Percentiles rank a stretch among this genome's conserved stretches.
phyloP scores from a whole-genome alignment of 1,140 invertebrate species.

The Druon quercuslanigerum region DNA sequence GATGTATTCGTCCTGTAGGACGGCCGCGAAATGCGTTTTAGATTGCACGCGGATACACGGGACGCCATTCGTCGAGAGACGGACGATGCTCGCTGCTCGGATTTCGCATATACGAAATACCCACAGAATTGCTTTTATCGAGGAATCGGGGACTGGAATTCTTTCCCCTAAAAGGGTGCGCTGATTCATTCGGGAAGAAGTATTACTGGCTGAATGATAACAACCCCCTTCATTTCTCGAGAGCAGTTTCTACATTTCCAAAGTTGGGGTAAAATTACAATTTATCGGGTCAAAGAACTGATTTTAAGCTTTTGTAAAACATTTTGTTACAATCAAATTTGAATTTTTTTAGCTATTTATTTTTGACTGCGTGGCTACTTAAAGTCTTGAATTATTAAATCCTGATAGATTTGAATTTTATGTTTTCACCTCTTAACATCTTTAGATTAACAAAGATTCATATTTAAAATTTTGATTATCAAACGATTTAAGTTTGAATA shows the following conservation, averaged over 20 bases:
- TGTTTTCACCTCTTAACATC: too few relatives aligned
- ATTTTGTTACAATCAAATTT: not conserved
- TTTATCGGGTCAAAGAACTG: constrained; percentile 20
- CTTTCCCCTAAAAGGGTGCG: constrained; percentile 18
- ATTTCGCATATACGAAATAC: constrained; percentile 26
- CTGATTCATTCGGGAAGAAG: constrained; percentile 28
- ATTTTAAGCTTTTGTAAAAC: not conserved
- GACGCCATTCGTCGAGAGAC: not conserved
- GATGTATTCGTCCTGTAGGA: constrained; percentile 68
- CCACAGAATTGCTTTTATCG: constrained; percentile 24
- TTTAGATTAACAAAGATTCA: too few relatives aligned
- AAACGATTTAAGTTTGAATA: too few relatives aligned
- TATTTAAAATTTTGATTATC: too few relatives aligned
- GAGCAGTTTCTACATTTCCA: constrained; percentile 24
- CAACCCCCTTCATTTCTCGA: constrained; percentile 23
- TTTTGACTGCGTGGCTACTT: too few relatives aligned
- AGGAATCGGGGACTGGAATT: constrained; percentile 19
- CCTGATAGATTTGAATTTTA: too few relatives aligned
- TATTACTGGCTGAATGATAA: constrained; percentile 14
- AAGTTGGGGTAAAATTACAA: constrained; percentile 18
- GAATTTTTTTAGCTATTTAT: too few relatives aligned
- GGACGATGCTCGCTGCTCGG: constrained; percentile 10
- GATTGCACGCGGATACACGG: constrained; percentile 58
- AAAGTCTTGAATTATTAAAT: too few relatives aligned
- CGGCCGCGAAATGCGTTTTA: constrained; percentile 70